Evolutionary conservation across 1,140 invertebrate species (phyloP), one percentile per base, ranked within the genome.

Genomic region (Dendroctonus ponderosae): DNA sequence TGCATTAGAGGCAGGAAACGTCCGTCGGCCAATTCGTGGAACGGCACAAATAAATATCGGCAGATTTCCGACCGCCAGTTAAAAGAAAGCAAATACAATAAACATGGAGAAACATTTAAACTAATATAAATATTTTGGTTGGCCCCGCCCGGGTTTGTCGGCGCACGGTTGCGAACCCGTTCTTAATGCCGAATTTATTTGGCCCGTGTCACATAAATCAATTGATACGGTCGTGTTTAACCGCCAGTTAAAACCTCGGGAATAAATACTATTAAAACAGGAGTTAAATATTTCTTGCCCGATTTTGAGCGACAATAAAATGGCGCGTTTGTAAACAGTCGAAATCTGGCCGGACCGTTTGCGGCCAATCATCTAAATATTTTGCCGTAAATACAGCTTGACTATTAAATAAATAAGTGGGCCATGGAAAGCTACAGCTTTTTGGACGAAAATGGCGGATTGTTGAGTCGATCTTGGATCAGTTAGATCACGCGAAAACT

Each of bases 151-250:
- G 26, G 26, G 26, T 26, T 26, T 26, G 26, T 14, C 9, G 37
- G 41, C n/a, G 43, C 43, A 44, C 51, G 56, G 59, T 61, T 61
- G 42, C 59, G 12, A 61, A 61, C 59, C 42, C 42, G 50, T n/a
- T 26, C 15, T 52, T 52, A 14, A 52, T 52, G 12, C 37, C 15
- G 7, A 61, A 61, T 61, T 61, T 61, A 50, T 61, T 61, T 61
- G 8, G 46, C n/a, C 37, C 59, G 9, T 61, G 59, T 61, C 59
- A 61, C 59, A 61, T 61, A 61, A 61, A 61, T 61, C 59, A 61
- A 61, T 61, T 61, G 41, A 52, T 61, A 50, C 48, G 59, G 54
- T 37, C 42, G 54, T 12, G 42, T 57, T 42, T 42, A 57, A 57
- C 54, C 54, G 54, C 39, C 42, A 39, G 44, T 50, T 49, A 61